Conservation (phyloP, 1,140 invertebrate species). For the Reticulitermes speratus region DNA sequence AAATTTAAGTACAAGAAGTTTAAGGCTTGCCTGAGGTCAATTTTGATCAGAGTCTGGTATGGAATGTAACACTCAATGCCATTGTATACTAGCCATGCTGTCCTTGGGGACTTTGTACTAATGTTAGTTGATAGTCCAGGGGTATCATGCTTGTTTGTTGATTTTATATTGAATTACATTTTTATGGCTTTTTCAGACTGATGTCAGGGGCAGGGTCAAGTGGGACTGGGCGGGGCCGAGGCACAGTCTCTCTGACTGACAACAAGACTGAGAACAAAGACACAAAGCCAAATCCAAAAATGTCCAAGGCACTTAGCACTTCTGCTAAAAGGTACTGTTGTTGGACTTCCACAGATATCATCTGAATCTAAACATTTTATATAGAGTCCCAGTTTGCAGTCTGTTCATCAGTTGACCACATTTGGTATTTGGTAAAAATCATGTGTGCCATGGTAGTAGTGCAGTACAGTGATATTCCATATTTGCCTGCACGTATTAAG, state of each 20-base stretch:
- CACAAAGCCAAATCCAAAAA: slow-evolving; percentile 85
- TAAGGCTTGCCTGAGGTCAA: no score
- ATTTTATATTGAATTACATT: background rate
- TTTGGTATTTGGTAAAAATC: background rate
- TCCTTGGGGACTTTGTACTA: background rate
- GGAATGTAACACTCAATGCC: background rate
- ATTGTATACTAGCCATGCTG: background rate
- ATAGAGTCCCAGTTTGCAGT: slow-evolving; percentile 24
- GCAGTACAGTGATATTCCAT: no score
- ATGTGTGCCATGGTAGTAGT: no score
- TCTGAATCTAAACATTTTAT: slow-evolving; percentile 1
- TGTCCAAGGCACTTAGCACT: slow-evolving; percentile 90
- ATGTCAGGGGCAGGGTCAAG: slow-evolving; percentile 58
- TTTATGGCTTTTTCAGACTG: slow-evolving; percentile 25
- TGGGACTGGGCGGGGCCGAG: slow-evolving; percentile 58
- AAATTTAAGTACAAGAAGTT: background rate
- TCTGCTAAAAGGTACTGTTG: slow-evolving; percentile 74
- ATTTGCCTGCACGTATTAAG: no score
- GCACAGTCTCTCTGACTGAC: slow-evolving; percentile 57
- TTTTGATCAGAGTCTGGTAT: background rate
- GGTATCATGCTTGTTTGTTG: background rate
- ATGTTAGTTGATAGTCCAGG: background rate
- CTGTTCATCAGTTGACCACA: background rate
- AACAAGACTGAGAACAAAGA: slow-evolving; percentile 78
- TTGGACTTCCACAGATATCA: background rate